Conservation (phyloP, 2,888 invertebrate genomes). For the Mylabris sibirica region DNA sequence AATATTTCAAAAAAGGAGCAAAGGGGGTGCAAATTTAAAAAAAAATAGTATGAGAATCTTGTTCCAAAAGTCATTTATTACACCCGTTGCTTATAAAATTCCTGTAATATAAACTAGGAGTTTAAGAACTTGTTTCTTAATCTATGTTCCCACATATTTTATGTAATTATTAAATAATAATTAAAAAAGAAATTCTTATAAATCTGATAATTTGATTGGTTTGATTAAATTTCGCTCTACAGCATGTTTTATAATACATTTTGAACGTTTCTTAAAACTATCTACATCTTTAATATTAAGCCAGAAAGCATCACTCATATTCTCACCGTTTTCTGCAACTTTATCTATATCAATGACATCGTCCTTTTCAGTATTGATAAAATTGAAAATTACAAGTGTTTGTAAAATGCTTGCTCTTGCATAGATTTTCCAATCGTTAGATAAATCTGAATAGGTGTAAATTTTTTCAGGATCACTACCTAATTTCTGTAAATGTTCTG, state of each 20-base stretch:
- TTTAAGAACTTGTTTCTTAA: too few species aligned
- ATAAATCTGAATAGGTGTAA: slow-evolving; percentile 13
- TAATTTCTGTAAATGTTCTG: slow-evolving; percentile 4
- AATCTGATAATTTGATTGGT: too few species aligned
- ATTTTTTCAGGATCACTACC: slow-evolving; percentile 8
- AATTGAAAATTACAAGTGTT: not conserved
- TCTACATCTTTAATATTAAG: not conserved
- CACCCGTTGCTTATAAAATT: too few species aligned
- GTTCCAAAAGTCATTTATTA: too few species aligned
- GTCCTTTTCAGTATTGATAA: not conserved
- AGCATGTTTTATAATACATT: not conserved
- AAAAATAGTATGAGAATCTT: too few species aligned
- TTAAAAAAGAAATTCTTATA: too few species aligned
- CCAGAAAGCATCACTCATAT: too few species aligned
- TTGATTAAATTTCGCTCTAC: not conserved
- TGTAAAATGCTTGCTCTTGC: not conserved
- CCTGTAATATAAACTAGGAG: too few species aligned
- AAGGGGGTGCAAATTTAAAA: too few species aligned
- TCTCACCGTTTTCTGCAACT: not conserved
- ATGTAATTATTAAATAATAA: too few species aligned
- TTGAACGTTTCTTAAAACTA: not conserved
- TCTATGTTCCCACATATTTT: too few species aligned
- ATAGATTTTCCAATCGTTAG: slow-evolving; percentile 12
- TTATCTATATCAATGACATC: not conserved
- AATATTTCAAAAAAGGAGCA: too few species aligned